Conservation (phyloP, 2,888 invertebrate species). For the Campopleginae sp. region DNA sequence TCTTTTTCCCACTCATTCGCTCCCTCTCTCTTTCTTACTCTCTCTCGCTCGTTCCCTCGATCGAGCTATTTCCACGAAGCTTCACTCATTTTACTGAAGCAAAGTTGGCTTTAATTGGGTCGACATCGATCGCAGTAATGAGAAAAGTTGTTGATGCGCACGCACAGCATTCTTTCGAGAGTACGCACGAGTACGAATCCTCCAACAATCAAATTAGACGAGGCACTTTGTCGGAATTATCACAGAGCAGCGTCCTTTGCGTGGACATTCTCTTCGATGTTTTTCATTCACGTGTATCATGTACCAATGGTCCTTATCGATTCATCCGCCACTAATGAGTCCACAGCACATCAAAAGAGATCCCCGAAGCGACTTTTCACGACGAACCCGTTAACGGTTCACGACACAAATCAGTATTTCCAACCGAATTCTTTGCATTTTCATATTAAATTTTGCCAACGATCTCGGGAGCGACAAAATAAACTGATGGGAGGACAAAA, state of each 20-base stretch:
- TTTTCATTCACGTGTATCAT: too few species aligned
- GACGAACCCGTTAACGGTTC: neutral
- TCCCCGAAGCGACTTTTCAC: neutral
- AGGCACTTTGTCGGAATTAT: constrained; percentile 19
- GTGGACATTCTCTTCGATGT: too few species aligned
- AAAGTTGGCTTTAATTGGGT: constrained; percentile 80
- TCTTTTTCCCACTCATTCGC: neutral
- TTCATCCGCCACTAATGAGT: too few species aligned
- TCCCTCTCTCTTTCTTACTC: neutral
- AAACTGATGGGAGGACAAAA: too few species aligned
- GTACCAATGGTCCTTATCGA: too few species aligned
- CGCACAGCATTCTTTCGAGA: constrained; percentile 62
- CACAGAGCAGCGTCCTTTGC: too few species aligned
- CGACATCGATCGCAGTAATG: constrained; percentile 81
- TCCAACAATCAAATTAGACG: constrained; percentile 5
- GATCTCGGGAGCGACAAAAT: too few species aligned
- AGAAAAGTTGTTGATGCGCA: constrained; percentile 78
- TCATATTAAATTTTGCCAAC: too few species aligned
- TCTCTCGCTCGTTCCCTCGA: neutral
- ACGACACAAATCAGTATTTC: neutral
- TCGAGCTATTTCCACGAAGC: constrained; percentile 2
- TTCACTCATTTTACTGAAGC: constrained; percentile 44
- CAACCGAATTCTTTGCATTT: too few species aligned
- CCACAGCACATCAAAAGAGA: neutral
- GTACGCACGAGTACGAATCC: constrained; percentile 26